These are phyloP conservation scores for Lampris incognitus DNA, from an alignment of 2,113 vertebrate genomes.

Conservation along the genomic window DNA sequence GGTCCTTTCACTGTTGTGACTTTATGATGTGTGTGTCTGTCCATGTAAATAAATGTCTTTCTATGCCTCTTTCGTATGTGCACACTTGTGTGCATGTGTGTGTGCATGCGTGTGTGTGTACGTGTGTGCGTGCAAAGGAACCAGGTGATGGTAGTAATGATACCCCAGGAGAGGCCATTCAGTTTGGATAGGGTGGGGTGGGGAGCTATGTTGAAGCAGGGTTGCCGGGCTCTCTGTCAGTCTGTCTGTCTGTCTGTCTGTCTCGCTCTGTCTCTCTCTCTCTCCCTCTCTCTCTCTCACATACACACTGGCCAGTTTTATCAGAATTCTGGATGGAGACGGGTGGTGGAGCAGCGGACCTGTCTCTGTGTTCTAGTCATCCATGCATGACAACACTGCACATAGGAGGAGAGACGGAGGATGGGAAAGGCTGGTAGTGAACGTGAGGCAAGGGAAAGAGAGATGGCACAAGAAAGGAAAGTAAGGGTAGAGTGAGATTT, in stretches of 20 bases:
- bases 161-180: constrained; percentile 43
- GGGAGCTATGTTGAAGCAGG: neutral
- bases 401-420: constrained; percentile 3
- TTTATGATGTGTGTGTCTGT: no score
- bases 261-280: neutral
- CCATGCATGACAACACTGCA: constrained; percentile 38
- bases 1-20: no score
- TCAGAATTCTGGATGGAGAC: constrained; percentile 34
- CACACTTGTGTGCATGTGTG: neutral
- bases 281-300: neutral
- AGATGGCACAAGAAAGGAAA: neutral
- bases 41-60: neutral
- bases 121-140: constrained; percentile 22
- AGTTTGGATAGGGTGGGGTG: neutral
- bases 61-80: neutral
- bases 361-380: constrained; percentile 43
- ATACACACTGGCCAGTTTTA: neutral
- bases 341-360: constrained; percentile 27
- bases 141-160: constrained; percentile 68
- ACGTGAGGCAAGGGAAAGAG: neutral
- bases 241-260: no score
- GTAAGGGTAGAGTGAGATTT: neutral
- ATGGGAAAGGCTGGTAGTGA: neutral
- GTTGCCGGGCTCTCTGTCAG: constrained; percentile 12
- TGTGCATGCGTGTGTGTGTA: neutral